Evolutionary conservation across 2,797 vertebrate species (phyloP).

Genomic region (Sebastolobus altivelis): DNA sequence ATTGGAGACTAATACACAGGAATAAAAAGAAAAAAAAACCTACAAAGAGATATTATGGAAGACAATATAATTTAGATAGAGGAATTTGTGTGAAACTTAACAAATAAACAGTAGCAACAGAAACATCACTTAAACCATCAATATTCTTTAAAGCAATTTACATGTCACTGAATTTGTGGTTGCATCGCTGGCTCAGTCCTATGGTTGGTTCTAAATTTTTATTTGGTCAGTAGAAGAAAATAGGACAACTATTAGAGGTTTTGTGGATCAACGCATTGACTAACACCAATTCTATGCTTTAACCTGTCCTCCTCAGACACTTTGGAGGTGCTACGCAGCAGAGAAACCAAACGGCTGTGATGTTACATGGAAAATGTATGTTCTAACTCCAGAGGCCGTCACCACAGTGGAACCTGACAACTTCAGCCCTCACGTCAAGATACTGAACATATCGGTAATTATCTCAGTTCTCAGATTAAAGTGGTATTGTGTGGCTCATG

Average conservation of each 20-base stretch:
- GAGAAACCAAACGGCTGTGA: slow-evolving; percentile 87
- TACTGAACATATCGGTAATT: slow-evolving; percentile 83
- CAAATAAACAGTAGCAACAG: neutral
- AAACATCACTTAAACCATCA: neutral
- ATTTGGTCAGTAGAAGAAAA: neutral
- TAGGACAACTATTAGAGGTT: neutral
- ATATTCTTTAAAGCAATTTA: neutral
- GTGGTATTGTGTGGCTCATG: neutral
- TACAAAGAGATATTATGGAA: neutral
- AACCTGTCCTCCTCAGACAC: slow-evolving; percentile 80
- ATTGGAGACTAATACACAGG: neutral
- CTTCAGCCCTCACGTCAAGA: slow-evolving; percentile 84
- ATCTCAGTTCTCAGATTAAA: neutral
- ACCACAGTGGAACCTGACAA: slow-evolving; percentile 75
- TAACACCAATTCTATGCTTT: neutral
- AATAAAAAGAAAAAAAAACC: neutral
- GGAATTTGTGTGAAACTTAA: neutral
- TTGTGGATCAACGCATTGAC: neutral
- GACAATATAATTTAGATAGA: neutral
- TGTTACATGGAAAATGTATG: slow-evolving; percentile 91
- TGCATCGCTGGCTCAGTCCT: neutral
- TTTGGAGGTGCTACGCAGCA: slow-evolving; percentile 93
- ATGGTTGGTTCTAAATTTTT: neutral
- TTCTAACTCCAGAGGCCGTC: slow-evolving; percentile 79
- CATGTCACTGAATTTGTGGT: neutral